phyloP scores from a whole-genome alignment of 2,113 vertebrate genomes.

The Kryptolebias marmoratus region DNA sequence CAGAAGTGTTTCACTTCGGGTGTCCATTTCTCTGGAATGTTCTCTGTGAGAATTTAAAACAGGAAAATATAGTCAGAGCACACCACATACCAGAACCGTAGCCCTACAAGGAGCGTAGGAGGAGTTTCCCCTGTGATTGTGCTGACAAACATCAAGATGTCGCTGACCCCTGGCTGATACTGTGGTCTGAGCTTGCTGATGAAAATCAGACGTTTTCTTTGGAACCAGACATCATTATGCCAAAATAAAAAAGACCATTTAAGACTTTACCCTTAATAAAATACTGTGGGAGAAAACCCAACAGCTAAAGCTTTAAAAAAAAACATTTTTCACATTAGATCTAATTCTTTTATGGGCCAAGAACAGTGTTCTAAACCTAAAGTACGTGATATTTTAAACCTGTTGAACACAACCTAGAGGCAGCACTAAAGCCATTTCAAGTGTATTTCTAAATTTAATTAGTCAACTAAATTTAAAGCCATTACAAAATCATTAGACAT shows the following conservation, averaged over 20 bases:
- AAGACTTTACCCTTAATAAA: conserved; percentile 1
- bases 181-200: neutral
- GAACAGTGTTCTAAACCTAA: no score
- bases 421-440: no score
- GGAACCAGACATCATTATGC: conserved; percentile 14
- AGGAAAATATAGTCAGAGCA: neutral
- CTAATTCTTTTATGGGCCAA: no score
- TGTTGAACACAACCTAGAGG: no score
- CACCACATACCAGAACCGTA: neutral
- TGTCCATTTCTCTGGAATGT: conserved; percentile 99
- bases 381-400: no score
- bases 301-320: no score
- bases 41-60: conserved; percentile 81
- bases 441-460: no score
- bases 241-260: neutral
- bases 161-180: conserved; percentile 22
- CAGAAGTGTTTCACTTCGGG: conserved; percentile 99
- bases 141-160: conserved; percentile 25
- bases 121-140: conserved; percentile 26
- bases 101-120: conserved; percentile 22
- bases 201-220: conserved; percentile 24
- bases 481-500: no score
- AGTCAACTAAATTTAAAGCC: no score
- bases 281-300: neutral
- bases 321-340: no score